Evolutionary conservation across 92 coral and sea anemone species (phyloP).

Genomic region (Heliopora coerulea): DNA sequence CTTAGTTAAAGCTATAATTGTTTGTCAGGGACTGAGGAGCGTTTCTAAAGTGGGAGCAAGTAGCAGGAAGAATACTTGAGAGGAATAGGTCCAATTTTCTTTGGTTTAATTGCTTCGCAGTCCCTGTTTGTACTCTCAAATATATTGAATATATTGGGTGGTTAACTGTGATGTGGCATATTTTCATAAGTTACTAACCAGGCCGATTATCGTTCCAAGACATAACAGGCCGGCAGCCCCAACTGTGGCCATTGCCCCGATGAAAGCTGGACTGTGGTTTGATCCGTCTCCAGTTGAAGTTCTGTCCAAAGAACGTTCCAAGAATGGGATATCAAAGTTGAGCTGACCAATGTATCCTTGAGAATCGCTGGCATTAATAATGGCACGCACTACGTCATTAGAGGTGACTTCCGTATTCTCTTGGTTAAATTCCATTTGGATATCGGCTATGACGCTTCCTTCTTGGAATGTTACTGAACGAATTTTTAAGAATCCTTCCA

Average conservation of each 20-base stretch:
- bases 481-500: not conserved
- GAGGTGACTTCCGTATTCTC: not conserved
- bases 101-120: too few species aligned
- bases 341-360: not conserved
- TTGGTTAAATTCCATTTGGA: not conserved
- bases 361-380: not conserved
- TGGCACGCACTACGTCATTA: not conserved
- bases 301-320: not conserved
- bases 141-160: too few species aligned
- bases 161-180: not conserved
- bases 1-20: too few species aligned
- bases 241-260: not conserved
- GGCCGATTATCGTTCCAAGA: not conserved
- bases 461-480: not conserved
- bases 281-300: not conserved
- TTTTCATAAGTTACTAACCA: not conserved
- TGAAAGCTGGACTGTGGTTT: not conserved
- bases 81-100: too few species aligned
- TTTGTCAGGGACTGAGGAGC: too few species aligned
- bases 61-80: too few species aligned
- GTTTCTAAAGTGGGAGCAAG: too few species aligned
- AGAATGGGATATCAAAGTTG: not conserved
- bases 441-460: constrained; percentile 1
- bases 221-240: not conserved
- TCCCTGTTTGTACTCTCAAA: not conserved